Conservation (phyloP, 1,140 invertebrate genomes). For the Lineus longissimus region DNA sequence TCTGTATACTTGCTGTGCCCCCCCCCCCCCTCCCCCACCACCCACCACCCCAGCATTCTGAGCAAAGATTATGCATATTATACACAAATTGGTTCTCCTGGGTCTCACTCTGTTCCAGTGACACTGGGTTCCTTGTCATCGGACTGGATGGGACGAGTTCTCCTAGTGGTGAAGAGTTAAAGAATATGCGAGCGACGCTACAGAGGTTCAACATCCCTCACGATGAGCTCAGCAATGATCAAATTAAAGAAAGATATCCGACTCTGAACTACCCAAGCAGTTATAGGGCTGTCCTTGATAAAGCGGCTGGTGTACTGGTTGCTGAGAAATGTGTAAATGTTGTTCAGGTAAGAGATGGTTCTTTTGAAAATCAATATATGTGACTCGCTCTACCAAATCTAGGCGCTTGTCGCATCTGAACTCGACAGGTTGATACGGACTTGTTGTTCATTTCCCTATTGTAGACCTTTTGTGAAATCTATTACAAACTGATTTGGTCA, state of each 20-base stretch:
- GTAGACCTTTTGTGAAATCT: too few species aligned
- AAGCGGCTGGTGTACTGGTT: constrained; percentile 37
- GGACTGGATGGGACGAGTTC: constrained; percentile 10
- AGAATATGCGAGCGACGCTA: neutral
- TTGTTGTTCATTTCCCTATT: too few species aligned
- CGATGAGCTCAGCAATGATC: constrained; percentile 9
- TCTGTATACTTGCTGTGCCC: too few species aligned
- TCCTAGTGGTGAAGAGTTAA: neutral
- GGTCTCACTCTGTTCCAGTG: constrained; percentile 15
- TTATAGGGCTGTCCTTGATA: constrained; percentile 30
- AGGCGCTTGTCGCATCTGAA: too few species aligned
- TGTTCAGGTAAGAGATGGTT: constrained; percentile 49
- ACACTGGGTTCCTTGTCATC: constrained; percentile 28
- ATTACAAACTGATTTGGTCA: too few species aligned
- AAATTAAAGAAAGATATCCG: constrained; percentile 29
- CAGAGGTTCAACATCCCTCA: constrained; percentile 11
- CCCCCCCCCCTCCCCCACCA: too few species aligned
- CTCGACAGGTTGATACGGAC: too few species aligned
- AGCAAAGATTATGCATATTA: too few species aligned
- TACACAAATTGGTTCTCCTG: too few species aligned
- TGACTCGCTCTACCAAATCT: too few species aligned
- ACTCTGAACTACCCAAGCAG: constrained; percentile 25
- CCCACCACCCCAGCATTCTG: too few species aligned
- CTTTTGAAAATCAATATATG: too few species aligned
- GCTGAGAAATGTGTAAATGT: constrained; percentile 41